Evolutionary conservation across 2,888 invertebrate genomes (phyloP), one percentile per base, ranked within the genome.

Genomic region (Tetheella fluctuosa): DNA sequence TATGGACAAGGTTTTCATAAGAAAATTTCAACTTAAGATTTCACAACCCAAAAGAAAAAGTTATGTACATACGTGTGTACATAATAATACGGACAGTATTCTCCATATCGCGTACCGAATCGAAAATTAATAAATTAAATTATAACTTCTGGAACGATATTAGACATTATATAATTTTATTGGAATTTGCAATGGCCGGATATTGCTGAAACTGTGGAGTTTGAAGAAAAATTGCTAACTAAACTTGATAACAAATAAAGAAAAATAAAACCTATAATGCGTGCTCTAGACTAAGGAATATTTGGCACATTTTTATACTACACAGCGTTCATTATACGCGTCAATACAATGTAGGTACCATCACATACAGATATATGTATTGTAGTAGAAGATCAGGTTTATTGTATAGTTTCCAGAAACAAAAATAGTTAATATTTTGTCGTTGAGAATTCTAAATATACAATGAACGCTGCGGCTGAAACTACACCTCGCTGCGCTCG

Each of bases 281-380:
- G 74, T 71, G 78, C 75, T 71, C 71, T 79, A 80, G 76, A 75
- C 83, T 84, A 83, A 85, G 77, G 69, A 89, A 91, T 90, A 92
- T 92, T 92, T 92, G 91, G 91, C 91, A 92, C 91, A 90, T 81
- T 78, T 74, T 74, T 67, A 68, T 62, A 59, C 62, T 68, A 54
- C 65, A 67, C 73, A 69, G 67, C 76, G 72, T 73, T 72, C 73
- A 71, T 77, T 74, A 74, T 74, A 72, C 70, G 74, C 72, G 68
- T 62, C 57, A 28, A 62, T 58, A 39, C 58, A 57, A 56, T 34
- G 17, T 37, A 13, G 34, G 13, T 34, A 34, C 30, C 8, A 30
- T 1, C 30, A 30, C 13, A 34, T n/a, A n/a, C n/a, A 34, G 1
- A 13, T 7, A 13, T 2, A 34, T 7, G 0, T 7, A 0, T 2